Base-by-base conservation (phyloP, 2,888 invertebrate species). In the Temnothorax ravouxi region DNA sequence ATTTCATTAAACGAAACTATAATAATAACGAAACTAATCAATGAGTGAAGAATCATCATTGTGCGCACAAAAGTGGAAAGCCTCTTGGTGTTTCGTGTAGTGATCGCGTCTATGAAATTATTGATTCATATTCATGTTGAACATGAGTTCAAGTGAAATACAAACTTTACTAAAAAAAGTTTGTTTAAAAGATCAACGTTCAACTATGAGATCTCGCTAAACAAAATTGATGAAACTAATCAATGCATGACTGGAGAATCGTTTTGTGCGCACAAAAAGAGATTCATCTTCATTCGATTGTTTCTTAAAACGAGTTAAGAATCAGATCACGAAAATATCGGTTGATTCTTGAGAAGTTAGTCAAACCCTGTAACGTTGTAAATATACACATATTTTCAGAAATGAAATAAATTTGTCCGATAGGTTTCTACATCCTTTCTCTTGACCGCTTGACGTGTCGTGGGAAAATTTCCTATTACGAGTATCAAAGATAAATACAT, bases 311-410 rank as follows among this genome's bases (percentile, higher is more conserved):
- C 15, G 25, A 44, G 15, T 56, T 82, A 64, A 50, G 64, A 88
- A 84, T 47, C 67, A 72, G 79, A 62, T 44, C 66, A n/a, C 11
- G 29, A 44, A 38, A 47, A 44, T n/a, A 52, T 52, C 34, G 21
- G 34, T 84, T 50, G 66, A 64, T 84, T 80, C 75, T 81, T 74
- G 50, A 83, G 62, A 79, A 81, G 71, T 84, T 79, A 89, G 90
- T 90, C 90, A 75, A 71, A 75, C 82, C 47, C 84, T 89, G 88
- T 91, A 90, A 88, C 88, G 76, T 88, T 93, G 92, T 93, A 92
- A 92, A 95, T 94, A 95, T 90, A 92, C 92, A 93, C 88, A 94
- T 94, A 94, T 94, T 95, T 95, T 94, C 93, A 93, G 79, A 80
- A 80, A 94, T 92, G 89, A 89, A 93, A 92, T 92, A 93, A 92